Conservation (phyloP, 2,888 invertebrate species). For the Argyra leucocephala region DNA sequence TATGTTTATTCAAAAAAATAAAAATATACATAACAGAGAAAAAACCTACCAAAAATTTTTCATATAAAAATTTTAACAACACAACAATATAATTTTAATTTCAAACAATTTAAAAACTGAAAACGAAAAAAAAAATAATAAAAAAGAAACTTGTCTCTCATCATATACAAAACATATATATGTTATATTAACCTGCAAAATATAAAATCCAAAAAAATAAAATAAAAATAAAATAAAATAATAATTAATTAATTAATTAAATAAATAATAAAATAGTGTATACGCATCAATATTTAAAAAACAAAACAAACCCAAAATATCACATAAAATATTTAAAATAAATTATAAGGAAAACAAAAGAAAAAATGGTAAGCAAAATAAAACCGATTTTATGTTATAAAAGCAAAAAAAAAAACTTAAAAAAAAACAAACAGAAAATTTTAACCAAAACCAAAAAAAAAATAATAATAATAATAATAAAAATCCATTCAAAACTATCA, state of each 20-base stretch:
- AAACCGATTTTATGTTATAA: conserved; percentile 1
- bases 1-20: too few species aligned
- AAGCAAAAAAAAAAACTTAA: conserved; percentile 15
- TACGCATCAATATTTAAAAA: background rate
- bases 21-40: too few species aligned
- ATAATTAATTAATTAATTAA: background rate
- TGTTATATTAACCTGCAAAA: background rate
- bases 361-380: background rate
- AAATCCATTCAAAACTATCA: conserved; percentile 12
- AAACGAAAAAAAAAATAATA: conserved; percentile 2
- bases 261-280: conserved; percentile 1
- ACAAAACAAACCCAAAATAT: background rate
- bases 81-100: too few species aligned
- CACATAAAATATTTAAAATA: conserved; percentile 2
- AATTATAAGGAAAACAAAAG: background rate
- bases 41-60: too few species aligned
- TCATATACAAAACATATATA: conserved; percentile 29
- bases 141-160: conserved; percentile 22
- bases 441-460: conserved; percentile 14
- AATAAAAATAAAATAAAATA: background rate
- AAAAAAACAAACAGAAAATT: background rate
- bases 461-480: conserved; percentile 8
- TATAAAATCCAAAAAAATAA: background rate
- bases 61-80: too few species aligned
- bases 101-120: too few species aligned